A percentile compares a stretch with the other conserved stretches of the same genome.
Conservation (phyloP, 2,797 vertebrate species). For the Eremophila alpestris region DNA sequence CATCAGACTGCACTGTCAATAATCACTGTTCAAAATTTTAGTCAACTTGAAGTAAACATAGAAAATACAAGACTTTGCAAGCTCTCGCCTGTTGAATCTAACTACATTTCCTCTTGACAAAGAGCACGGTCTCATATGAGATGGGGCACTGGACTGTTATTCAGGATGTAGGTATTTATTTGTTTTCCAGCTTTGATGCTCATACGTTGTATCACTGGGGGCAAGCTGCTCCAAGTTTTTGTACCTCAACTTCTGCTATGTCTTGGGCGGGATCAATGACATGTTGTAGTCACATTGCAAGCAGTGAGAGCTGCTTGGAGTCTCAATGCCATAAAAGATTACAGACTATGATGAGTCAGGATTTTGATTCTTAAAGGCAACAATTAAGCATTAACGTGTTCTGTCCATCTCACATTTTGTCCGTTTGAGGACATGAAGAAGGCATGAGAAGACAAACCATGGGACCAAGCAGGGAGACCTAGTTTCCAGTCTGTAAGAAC, state of each 20-base stretch:
- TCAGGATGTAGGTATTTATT: not conserved
- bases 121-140: not conserved
- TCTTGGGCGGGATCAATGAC: not conserved
- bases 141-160: not conserved
- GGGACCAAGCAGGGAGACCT: not conserved
- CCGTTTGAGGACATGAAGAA: not conserved
- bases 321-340: not conserved
- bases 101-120: not conserved
- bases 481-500: not conserved
- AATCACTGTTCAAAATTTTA: not conserved
- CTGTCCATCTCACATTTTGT: not conserved
- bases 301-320: not conserved
- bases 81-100: not conserved
- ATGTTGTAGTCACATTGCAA: not conserved
- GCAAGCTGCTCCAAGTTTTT: not conserved
- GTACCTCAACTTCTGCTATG: not conserved
- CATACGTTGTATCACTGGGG: not conserved
- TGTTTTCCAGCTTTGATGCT: not conserved
- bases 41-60: not conserved
- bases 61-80: not conserved
- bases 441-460: not conserved
- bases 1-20: not conserved
- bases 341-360: not conserved
- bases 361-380: not conserved
- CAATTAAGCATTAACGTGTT: not conserved